A percentile compares a stretch with the other conserved stretches of the same genome.
These are phyloP conservation scores for Bovichtus variegatus DNA, from an alignment of 2,797 vertebrate species.

Conservation along the genomic window DNA sequence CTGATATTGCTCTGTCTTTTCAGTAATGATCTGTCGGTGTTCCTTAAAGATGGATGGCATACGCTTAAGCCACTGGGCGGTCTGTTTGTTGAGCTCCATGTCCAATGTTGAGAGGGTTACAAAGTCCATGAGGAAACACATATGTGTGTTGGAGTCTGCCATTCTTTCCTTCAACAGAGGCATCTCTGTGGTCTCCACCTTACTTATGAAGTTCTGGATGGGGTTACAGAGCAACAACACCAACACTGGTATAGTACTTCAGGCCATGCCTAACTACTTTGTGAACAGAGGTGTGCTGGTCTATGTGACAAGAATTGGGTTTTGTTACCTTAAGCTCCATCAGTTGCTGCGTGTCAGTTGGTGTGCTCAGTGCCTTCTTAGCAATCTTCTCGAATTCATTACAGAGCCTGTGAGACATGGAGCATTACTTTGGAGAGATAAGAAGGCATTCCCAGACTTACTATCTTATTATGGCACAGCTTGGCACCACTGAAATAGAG, in stretches of 20 bases:
- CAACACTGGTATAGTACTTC: neutral
- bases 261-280: neutral
- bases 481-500: slow-evolving; percentile 10
- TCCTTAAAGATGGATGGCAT: slow-evolving; percentile 90
- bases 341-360: slow-evolving; percentile 88
- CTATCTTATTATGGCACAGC: slow-evolving; percentile 19
- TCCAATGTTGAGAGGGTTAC: slow-evolving; percentile 83
- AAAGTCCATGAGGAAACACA: slow-evolving; percentile 87
- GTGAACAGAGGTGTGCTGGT: neutral
- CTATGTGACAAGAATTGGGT: neutral
- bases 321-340: slow-evolving; percentile 90
- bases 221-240: slow-evolving; percentile 19
- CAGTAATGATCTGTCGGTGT: slow-evolving; percentile 84
- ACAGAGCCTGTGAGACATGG: slow-evolving; percentile 85
- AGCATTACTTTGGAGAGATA: slow-evolving; percentile 10
- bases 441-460: slow-evolving; percentile 15
- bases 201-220: slow-evolving; percentile 82
- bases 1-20: slow-evolving; percentile 89
- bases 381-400: slow-evolving; percentile 90
- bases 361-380: slow-evolving; percentile 88
- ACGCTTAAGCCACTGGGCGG: slow-evolving; percentile 87
- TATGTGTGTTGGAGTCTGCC: slow-evolving; percentile 80
- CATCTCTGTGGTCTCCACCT: slow-evolving; percentile 83
- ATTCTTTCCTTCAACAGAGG: slow-evolving; percentile 84
- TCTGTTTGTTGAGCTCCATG: slow-evolving; percentile 84